Evolutionary conservation across 2,113 vertebrate genomes (phyloP).

Genomic region (Chamaea fasciata): DNA sequence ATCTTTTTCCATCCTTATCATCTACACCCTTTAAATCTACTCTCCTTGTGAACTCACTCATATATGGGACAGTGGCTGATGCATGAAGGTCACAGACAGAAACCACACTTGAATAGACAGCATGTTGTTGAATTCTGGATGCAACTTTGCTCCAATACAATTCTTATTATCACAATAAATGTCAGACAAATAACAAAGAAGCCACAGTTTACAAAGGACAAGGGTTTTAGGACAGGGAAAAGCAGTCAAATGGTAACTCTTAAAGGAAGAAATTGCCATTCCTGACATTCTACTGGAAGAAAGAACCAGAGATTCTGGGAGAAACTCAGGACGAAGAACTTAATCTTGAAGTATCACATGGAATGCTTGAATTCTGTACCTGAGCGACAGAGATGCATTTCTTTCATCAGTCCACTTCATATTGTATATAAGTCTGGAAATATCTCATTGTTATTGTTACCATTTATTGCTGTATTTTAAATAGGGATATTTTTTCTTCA

Average conservation of each 20-base stretch:
- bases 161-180: not conserved
- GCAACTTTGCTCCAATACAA: not conserved
- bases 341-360: not conserved
- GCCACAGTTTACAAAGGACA: not conserved
- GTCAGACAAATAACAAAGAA: not conserved
- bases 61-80: not conserved
- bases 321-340: not conserved
- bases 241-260: not conserved
- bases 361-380: not conserved
- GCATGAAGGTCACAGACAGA: not conserved
- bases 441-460: not conserved
- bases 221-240: not conserved
- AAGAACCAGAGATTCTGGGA: not conserved
- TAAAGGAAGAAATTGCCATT: not conserved
- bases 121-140: not conserved
- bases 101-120: not conserved
- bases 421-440: not conserved
- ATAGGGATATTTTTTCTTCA: not conserved
- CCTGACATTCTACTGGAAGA: not conserved
- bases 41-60: not conserved
- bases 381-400: not conserved
- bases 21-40: not conserved
- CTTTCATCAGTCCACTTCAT: not conserved
- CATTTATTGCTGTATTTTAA: not conserved
- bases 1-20: not conserved